A percentile compares a stretch with the other conserved stretches of the same genome.
Conservation (phyloP, 2,888 invertebrate species). For the Eupithecia subfuscata region DNA sequence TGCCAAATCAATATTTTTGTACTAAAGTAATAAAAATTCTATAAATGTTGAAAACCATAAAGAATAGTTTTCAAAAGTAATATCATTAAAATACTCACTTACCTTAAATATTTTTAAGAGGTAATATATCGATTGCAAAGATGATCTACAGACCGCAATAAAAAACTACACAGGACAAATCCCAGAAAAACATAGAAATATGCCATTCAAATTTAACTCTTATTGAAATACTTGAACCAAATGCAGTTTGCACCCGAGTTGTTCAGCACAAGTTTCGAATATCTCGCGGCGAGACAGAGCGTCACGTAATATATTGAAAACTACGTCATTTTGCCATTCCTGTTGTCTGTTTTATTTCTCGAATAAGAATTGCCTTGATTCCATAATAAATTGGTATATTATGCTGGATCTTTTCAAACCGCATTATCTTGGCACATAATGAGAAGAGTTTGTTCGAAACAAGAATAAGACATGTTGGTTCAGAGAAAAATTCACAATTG, state of each 20-base stretch:
- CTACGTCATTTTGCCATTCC: background rate
- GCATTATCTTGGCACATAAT: background rate
- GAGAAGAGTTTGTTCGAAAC: background rate
- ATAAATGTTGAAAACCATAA: no score
- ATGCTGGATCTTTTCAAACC: background rate
- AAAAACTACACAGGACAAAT: background rate
- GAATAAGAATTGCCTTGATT: background rate
- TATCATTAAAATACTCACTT: no score
- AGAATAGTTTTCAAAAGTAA: no score
- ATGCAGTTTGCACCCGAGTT: background rate
- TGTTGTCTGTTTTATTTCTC: background rate
- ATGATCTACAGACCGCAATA: background rate
- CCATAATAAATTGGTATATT: background rate
- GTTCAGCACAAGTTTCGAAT: background rate
- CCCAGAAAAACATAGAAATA: background rate
- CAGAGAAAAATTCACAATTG: no score
- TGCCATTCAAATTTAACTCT: background rate
- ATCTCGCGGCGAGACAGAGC: background rate
- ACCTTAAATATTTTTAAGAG: no score
- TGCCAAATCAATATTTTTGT: no score
- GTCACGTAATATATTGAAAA: slow-evolving; percentile 1
- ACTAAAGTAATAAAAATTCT: no score
- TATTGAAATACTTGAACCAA: background rate
- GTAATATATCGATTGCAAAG: background rate
- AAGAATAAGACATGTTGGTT: background rate